phyloP scores from a whole-genome alignment of 2,888 invertebrate species.

The Nomada ferruginata region DNA sequence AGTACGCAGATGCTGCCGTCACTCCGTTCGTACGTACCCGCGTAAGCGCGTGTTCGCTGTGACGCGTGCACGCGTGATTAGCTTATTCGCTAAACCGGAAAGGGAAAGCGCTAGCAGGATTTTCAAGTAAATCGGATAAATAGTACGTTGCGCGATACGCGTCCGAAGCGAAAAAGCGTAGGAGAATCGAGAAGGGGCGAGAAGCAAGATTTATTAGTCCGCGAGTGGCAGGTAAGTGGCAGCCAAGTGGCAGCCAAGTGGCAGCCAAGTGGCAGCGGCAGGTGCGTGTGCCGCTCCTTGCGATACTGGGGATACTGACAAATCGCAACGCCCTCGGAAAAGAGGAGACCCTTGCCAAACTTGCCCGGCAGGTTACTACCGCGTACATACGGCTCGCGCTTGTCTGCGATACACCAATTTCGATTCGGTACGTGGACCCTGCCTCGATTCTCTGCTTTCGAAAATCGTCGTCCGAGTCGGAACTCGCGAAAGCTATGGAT shows the following conservation, averaged over 20 bases:
- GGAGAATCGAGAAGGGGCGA: conserved; percentile 25
- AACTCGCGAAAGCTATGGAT: neutral
- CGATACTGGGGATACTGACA: conserved; percentile 66
- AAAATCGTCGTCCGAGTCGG: too few relatives aligned
- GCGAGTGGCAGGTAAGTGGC: conserved; percentile 19
- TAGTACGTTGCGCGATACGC: too few relatives aligned
- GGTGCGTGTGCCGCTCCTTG: conserved; percentile 43
- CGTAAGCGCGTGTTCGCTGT: neutral
- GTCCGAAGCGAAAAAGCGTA: neutral
- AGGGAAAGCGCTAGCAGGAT: too few relatives aligned
- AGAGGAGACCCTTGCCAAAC: conserved; percentile 51
- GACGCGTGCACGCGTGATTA: neutral
- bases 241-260: conserved; percentile 28
- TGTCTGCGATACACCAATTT: neutral
- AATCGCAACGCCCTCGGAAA: conserved; percentile 73
- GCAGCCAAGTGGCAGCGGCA: conserved; percentile 38
- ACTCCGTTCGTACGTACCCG: conserved; percentile 33
- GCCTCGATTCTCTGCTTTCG: too few relatives aligned
- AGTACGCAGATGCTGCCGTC: conserved; percentile 52
- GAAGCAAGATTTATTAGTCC: conserved; percentile 72
- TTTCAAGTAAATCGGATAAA: neutral
- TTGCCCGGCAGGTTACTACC: conserved; percentile 51
- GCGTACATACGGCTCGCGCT: neutral
- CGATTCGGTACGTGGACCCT: too few relatives aligned
- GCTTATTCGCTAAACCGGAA: neutral